These are phyloP conservation scores for Calcarius ornatus DNA, from an alignment of 2,113 vertebrate genomes.

Conservation along the genomic window DNA sequence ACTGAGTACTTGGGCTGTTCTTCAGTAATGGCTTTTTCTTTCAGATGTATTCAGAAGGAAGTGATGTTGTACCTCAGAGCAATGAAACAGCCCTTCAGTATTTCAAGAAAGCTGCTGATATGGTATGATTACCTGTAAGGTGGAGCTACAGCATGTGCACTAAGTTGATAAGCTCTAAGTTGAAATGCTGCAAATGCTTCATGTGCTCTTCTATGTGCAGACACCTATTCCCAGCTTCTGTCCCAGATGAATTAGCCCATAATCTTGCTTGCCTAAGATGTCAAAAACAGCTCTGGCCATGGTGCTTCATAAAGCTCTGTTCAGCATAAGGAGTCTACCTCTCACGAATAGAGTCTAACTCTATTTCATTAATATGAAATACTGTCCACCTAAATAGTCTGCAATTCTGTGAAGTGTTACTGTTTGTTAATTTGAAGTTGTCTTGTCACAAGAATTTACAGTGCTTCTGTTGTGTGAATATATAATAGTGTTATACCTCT, in stretches of 20 bases:
- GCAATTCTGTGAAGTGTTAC: background rate
- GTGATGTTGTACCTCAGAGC: constrained; percentile 90
- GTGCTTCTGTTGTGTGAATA: background rate
- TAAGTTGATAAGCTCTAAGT: background rate
- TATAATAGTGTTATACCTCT: background rate
- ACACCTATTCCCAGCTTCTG: background rate
- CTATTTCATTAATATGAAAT: background rate
- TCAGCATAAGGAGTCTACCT: background rate
- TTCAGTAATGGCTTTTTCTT: constrained; percentile 13
- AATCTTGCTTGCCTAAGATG: background rate
- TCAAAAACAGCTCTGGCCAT: background rate
- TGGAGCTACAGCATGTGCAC: background rate
- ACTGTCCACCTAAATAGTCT: background rate
- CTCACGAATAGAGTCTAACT: background rate
- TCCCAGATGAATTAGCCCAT: background rate
- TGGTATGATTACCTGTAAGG: constrained; percentile 75
- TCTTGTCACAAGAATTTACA: background rate
- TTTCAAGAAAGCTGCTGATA: constrained; percentile 96
- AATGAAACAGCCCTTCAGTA: constrained; percentile 96
- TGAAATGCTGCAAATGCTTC: background rate
- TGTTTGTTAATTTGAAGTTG: background rate
- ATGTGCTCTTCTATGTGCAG: background rate
- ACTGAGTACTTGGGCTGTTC: background rate
- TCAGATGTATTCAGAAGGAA: constrained; percentile 98
- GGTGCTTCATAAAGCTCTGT: background rate